These are phyloP conservation scores for Scortum barcoo DNA, from an alignment of 2,113 vertebrate species.

Conservation along the genomic window DNA sequence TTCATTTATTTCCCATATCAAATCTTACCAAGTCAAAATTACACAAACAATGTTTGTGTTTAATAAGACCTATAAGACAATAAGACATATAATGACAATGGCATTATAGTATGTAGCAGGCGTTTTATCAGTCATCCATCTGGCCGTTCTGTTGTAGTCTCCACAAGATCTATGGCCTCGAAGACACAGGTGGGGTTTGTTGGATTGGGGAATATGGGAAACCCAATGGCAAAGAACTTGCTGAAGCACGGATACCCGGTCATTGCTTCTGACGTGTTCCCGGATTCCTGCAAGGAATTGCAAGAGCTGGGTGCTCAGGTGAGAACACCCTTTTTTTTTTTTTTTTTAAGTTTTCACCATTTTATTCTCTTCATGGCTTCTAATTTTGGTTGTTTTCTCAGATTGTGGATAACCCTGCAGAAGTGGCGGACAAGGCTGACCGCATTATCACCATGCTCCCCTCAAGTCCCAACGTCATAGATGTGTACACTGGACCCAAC, in stretches of 20 bases:
- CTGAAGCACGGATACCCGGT: conserved; percentile 96
- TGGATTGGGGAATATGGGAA: conserved; percentile 98
- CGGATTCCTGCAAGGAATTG: conserved; percentile 96
- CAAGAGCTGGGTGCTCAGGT: conserved; percentile 96
- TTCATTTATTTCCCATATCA: neutral
- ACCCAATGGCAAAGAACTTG: conserved; percentile 98
- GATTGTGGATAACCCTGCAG: conserved; percentile 95
- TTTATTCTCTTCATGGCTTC: neutral
- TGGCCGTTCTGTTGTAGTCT: conserved; percentile 82
- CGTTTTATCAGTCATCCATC: neutral
- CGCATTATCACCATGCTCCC: conserved; percentile 99
- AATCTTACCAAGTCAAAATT: no score
- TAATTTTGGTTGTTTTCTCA: conserved; percentile 66
- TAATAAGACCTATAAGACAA: no score
- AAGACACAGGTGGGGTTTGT: conserved; percentile 97
- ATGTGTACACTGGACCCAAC: conserved; percentile 93
- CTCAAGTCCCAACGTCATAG: conserved; percentile 92
- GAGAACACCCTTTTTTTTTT: conserved; percentile 18
- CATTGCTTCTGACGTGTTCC: conserved; percentile 95
- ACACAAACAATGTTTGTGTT: neutral
- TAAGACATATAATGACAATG: no score
- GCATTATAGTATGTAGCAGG: neutral
- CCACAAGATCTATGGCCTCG: conserved; percentile 95
- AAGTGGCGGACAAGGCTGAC: conserved; percentile 96
- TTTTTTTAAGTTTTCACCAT: neutral